Evolutionary conservation across 2,888 invertebrate genomes (phyloP).

Genomic region (Pegoplata infirma): DNA sequence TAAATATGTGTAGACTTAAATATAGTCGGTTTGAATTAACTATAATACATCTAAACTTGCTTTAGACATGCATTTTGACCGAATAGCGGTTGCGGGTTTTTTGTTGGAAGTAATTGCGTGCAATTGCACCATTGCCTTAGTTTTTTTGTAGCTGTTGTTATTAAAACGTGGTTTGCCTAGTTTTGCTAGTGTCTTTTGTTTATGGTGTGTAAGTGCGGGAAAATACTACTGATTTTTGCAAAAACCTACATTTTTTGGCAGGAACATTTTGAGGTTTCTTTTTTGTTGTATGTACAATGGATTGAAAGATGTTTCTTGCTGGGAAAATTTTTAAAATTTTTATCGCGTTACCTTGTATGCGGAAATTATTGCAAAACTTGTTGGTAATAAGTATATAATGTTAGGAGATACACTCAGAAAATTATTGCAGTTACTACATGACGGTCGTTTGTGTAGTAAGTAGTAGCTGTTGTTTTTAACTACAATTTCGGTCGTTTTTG

Average conservation of each 20-base stretch:
- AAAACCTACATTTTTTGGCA: conserved; percentile 38
- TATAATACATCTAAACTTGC: too few relatives aligned
- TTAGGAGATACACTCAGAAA: too few relatives aligned
- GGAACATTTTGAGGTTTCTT: conserved; percentile 23
- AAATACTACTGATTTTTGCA: conserved; percentile 36
- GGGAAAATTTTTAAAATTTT: conserved; percentile 38
- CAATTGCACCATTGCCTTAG: conserved; percentile 62
- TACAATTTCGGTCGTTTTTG: too few relatives aligned
- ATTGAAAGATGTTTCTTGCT: conserved; percentile 14
- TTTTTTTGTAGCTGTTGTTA: conserved; percentile 41
- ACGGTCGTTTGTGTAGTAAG: too few relatives aligned
- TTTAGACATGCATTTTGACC: conserved; percentile 48
- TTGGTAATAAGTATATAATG: too few relatives aligned
- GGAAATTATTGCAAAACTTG: conserved; percentile 54
- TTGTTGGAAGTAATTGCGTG: conserved; percentile 49
- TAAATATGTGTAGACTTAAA: too few relatives aligned
- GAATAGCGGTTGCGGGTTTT: conserved; percentile 48
- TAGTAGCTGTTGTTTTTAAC: too few relatives aligned
- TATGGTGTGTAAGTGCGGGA: conserved; percentile 42
- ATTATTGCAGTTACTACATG: too few relatives aligned
- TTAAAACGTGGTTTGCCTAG: conserved; percentile 47
- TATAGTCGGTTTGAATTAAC: too few relatives aligned
- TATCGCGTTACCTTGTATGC: conserved; percentile 49
- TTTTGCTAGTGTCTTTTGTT: conserved; percentile 37
- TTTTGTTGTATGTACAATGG: conserved; percentile 15